phyloP scores from a whole-genome alignment of 2,113 vertebrate species.

The Toxostoma redivivum region DNA sequence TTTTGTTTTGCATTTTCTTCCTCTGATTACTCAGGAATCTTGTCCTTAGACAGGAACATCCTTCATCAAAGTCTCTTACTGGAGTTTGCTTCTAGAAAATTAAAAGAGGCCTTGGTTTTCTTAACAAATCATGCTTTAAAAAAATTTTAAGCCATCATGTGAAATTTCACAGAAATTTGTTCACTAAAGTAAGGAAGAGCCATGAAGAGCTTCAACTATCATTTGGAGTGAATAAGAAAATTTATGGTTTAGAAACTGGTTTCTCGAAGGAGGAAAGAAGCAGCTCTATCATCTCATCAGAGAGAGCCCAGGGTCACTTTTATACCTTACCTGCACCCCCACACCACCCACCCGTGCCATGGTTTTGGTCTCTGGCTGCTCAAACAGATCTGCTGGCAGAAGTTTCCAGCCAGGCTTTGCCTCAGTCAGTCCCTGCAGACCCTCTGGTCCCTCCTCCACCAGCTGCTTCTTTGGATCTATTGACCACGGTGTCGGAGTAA shows the following conservation, averaged over 20 bases:
- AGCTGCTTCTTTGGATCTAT: neutral
- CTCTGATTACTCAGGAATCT: neutral
- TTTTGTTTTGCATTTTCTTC: neutral
- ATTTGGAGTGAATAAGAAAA: neutral
- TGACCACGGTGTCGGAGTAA: neutral
- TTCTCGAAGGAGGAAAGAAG: neutral
- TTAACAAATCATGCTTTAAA: neutral
- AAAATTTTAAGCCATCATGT: neutral
- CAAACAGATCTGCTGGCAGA: neutral
- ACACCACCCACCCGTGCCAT: rapidly evolving
- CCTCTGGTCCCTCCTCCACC: neutral
- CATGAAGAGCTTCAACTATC: neutral
- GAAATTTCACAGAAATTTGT: neutral
- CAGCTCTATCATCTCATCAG: neutral
- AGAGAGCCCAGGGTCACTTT: neutral
- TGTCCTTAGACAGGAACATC: neutral
- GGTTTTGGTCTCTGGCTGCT: neutral
- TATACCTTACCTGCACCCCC: neutral
- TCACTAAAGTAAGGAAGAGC: neutral
- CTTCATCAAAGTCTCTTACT: neutral
- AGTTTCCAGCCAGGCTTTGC: neutral
- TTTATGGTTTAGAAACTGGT: neutral
- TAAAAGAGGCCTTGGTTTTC: neutral
- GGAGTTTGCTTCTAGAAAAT: neutral
- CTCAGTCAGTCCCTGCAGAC: neutral